Evolutionary conservation across 2,888 invertebrate genomes (phyloP), one percentile per base, ranked within the genome.

Genomic region (Watsonalla cultraria): DNA sequence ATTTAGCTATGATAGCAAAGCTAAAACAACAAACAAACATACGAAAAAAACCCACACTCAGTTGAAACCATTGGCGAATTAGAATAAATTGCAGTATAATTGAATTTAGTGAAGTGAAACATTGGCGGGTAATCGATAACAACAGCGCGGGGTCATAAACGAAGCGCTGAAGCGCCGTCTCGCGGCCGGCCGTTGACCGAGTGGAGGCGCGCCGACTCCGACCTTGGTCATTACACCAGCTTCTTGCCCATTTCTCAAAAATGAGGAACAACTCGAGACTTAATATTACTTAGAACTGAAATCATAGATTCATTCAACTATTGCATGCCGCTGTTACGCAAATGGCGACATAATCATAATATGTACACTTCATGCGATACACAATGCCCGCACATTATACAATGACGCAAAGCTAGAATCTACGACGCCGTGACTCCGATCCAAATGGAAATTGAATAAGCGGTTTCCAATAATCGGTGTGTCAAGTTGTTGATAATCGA

Each of bases 171-270:
- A 78, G 74, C 78, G 76, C 74, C 73, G 80, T 72, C 78, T 76
- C 73, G 74, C 61, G 74, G 60, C 24, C 80, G 86, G 86, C 79
- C 87, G 80, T 86, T 89, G 86, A 88, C 89, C 86, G 82, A 70
- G 74, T 76, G 80, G 76, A 76, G 82, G 83, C 78, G 81, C 79
- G 82, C 72, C 81, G 71, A 59, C 62, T 72, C 64, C 80, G 82
- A 82, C 86, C 86, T 89, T 88, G 84, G 74, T 68, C 68, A 79
- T 73, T 71, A 69, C 66, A 64, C 61, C 64, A 61, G 62, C 66
- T 15, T 64, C 64, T 70, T 67, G 61, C 60, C 63, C 63, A 61
- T 65, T 66, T 62, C 60, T 51, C 52, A 51, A 60, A 39, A 61
- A 57, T 46, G 55, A 53, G 54, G 54, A 56, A 53, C 58, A 58